Percentiles rank a stretch among this genome's conserved stretches.
phyloP scores from a whole-genome alignment of 2,113 vertebrate species.

The Phylloscopus whistleri region DNA sequence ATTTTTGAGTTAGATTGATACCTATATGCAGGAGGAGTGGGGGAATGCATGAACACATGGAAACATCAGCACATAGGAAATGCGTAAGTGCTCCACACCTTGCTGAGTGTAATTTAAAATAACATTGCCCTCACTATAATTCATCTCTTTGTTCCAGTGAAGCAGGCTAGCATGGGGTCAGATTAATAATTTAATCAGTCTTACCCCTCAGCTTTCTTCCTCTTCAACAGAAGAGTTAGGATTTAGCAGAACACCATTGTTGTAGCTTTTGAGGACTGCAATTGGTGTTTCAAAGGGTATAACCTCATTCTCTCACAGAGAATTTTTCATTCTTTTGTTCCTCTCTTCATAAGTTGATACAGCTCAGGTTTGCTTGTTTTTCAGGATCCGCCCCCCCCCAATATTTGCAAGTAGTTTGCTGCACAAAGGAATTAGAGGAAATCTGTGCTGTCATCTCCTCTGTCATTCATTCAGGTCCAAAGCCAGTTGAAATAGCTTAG shows the following conservation, averaged over 20 bases:
- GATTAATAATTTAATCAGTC: constrained; percentile 42
- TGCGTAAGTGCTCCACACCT: not conserved
- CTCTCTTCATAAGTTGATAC: not conserved
- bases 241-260: not conserved
- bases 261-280: constrained; percentile 20
- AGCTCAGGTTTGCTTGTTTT: not conserved
- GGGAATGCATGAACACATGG: not conserved
- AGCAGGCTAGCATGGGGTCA: not conserved
- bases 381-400: not conserved
- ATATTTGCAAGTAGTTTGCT: not conserved
- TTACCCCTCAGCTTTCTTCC: not conserved
- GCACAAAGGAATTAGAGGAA: not conserved
- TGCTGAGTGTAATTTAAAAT: constrained; percentile 48
- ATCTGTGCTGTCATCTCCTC: not conserved
- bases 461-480: not conserved
- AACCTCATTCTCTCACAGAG: not conserved
- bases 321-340: constrained; percentile 1
- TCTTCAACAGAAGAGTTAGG: not conserved
- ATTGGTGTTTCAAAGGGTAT: constrained; percentile 7
- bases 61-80: not conserved
- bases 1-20: not conserved
- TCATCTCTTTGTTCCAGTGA: constrained; percentile 1
- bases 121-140: constrained; percentile 23
- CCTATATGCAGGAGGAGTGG: not conserved
- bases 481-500: accelerated